These are phyloP conservation scores for Lutjanus argentimaculatus DNA, from an alignment of 2,797 vertebrate species.

Conservation along the genomic window DNA sequence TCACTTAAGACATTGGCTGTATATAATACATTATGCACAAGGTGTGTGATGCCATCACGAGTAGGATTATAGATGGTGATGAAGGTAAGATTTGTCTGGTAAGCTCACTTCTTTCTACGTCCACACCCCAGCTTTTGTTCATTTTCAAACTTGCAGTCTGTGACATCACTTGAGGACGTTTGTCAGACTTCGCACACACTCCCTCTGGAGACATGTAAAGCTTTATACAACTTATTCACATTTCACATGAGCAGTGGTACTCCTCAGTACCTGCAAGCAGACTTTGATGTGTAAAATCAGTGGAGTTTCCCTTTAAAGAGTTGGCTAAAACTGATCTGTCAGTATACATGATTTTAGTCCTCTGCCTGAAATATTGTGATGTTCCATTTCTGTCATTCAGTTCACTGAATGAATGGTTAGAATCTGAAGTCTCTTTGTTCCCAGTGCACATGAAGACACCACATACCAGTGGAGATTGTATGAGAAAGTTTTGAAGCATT, in stretches of 20 bases:
- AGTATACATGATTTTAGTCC: background rate
- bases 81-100: background rate
- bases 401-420: background rate
- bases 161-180: background rate
- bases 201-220: background rate
- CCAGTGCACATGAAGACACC: background rate
- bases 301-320: background rate
- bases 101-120: background rate
- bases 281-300: background rate
- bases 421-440: background rate
- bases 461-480: background rate
- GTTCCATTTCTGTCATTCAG: background rate
- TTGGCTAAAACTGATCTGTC: background rate
- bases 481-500: background rate
- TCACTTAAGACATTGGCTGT: too few relatives aligned
- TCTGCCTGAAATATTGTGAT: background rate
- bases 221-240: background rate
- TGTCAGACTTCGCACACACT: background rate
- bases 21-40: too few relatives aligned
- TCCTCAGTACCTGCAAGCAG: background rate
- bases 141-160: background rate
- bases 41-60: too few relatives aligned
- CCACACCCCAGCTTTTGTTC: background rate
- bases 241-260: background rate
- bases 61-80: too few relatives aligned